phyloP scores from a whole-genome alignment of 2,888 invertebrate genomes.

The Dendrolimus pini region DNA sequence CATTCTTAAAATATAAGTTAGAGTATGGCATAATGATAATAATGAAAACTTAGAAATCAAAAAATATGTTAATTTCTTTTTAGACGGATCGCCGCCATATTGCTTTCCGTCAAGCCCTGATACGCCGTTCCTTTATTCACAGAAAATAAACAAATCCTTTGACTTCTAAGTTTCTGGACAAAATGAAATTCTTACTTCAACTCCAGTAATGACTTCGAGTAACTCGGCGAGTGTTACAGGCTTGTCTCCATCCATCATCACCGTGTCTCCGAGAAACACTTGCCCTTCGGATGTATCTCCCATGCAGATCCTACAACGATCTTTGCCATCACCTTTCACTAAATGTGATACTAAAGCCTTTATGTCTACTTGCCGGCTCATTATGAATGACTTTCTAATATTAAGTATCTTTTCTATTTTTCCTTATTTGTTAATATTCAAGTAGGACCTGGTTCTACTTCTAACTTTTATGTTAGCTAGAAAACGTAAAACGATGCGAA shows the following conservation, averaged over 20 bases:
- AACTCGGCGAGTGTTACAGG: conserved; percentile 58
- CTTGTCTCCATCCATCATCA: conserved; percentile 63
- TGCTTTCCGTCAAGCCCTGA: conserved; percentile 32
- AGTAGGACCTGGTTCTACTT: no score
- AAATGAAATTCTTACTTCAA: conserved; percentile 42
- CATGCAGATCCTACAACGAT: conserved; percentile 67
- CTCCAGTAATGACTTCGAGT: conserved; percentile 57
- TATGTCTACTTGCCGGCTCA: conserved; percentile 58
- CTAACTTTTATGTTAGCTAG: no score
- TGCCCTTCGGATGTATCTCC: conserved; percentile 64
- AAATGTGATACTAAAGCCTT: conserved; percentile 67
- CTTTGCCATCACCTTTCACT: conserved; percentile 57
- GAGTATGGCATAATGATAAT: no score
- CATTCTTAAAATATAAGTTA: no score
- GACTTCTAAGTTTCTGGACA: conserved; percentile 15
- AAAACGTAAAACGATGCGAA: no score
- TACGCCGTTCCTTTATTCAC: conserved; percentile 66
- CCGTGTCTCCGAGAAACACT: conserved; percentile 61
- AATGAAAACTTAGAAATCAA: no score
- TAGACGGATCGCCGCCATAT: conserved; percentile 37
- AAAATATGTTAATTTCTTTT: no score
- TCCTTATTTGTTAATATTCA: no score
- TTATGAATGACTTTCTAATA: conserved; percentile 18
- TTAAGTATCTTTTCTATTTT: no score
- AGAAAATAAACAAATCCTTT: conserved; percentile 44